Conservation (phyloP, 2,113 vertebrate species). For the Xiphophorus maculatus region DNA sequence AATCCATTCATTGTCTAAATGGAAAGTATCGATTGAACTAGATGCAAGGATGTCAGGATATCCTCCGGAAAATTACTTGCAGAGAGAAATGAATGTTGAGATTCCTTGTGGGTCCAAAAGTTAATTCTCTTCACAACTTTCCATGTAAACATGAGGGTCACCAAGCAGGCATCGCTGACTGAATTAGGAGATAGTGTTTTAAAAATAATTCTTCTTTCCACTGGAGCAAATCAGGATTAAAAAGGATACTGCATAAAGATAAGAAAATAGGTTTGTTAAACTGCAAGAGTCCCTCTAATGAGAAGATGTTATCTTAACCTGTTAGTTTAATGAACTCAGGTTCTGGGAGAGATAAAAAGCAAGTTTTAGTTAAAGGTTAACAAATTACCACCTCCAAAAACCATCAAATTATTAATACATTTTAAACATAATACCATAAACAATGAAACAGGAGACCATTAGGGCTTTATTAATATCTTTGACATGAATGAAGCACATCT, state of each 20-base stretch:
- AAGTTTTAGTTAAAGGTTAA: not conserved
- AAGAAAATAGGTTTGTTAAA: conserved; percentile 16
- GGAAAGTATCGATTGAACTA: conserved; percentile 59
- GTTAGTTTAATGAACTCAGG: conserved; percentile 26
- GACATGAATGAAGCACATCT: conserved; percentile 21
- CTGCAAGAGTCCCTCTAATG: conserved; percentile 22
- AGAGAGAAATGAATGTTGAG: conserved; percentile 12
- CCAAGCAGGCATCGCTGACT: not conserved
- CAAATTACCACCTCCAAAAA: not conserved
- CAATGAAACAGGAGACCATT: conserved; percentile 6
- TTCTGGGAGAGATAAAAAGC: conserved; percentile 2
- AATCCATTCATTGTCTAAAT: conserved; percentile 65
- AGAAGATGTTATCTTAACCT: conserved; percentile 6
- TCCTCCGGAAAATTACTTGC: conserved; percentile 28
- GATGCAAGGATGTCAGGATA: conserved; percentile 46
- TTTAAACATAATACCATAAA: conserved; percentile 17
- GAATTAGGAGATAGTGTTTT: not conserved
- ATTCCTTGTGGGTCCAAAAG: not conserved
- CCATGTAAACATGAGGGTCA: not conserved
- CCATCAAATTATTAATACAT: conserved; percentile 19
- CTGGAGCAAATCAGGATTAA: not conserved
- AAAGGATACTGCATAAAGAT: no score
- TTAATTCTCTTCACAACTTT: not conserved
- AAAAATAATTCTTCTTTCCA: not conserved
- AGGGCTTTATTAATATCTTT: conserved; percentile 24